Conservation (phyloP, 2,113 vertebrate genomes). For the Mustela lutreola region DNA sequence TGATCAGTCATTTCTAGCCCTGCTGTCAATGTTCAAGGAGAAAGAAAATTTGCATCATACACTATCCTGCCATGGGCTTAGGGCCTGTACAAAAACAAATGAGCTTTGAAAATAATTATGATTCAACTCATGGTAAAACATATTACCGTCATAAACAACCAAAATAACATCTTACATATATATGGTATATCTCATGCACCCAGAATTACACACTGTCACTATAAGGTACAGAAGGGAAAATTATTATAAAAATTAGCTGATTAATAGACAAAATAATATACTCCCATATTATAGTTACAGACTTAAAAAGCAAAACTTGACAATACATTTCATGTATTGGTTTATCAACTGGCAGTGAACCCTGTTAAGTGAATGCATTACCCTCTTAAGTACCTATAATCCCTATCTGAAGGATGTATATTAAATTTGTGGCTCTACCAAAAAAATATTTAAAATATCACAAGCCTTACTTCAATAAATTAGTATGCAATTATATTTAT, state of each 20-base stretch:
- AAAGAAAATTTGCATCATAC: conserved; percentile 19
- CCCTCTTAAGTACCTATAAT: neutral
- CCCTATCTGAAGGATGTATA: neutral
- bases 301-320: neutral
- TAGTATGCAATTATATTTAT: neutral
- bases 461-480: neutral
- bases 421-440: neutral
- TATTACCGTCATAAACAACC: neutral
- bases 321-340: neutral
- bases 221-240: neutral
- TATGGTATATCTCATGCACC: neutral
- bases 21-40: neutral
- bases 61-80: neutral
- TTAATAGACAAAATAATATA: neutral
- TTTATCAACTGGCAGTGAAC: neutral
- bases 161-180: neutral
- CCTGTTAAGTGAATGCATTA: neutral
- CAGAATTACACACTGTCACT: neutral
- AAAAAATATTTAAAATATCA: conserved; percentile 10
- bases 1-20: neutral
- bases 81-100: neutral
- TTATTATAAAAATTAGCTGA: neutral
- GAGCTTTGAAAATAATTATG: neutral
- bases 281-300: neutral
- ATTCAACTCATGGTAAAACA: neutral